These are phyloP conservation scores for Zaprionus africanus DNA, from an alignment of 1,140 invertebrate species.

Conservation along the genomic window DNA sequence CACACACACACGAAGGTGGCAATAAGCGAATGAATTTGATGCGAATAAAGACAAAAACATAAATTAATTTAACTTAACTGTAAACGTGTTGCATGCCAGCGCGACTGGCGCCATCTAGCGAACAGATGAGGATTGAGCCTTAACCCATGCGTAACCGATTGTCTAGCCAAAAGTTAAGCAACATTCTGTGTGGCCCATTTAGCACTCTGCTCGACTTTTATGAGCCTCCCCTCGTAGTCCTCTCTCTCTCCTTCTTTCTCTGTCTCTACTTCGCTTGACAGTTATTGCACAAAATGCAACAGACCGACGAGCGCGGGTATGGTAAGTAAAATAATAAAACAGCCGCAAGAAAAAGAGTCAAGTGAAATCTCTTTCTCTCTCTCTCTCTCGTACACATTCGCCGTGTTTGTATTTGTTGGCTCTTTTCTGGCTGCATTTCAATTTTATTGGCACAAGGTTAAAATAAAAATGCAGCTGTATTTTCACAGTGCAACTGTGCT, in stretches of 20 bases:
- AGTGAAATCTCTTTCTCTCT: slow-evolving; percentile 11
- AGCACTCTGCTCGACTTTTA: slow-evolving; percentile 14
- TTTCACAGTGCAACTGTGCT: slow-evolving; percentile 39
- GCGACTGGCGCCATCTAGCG: slow-evolving; percentile 51
- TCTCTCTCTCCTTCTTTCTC: background rate
- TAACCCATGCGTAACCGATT: slow-evolving; percentile 57
- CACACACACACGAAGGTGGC: slow-evolving; percentile 11
- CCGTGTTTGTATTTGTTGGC: slow-evolving; percentile 19
- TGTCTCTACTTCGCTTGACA: slow-evolving; percentile 17
- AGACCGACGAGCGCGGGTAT: slow-evolving; percentile 10
- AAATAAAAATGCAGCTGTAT: slow-evolving; percentile 20
- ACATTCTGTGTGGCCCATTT: slow-evolving; percentile 40
- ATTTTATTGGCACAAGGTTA: slow-evolving; percentile 75
- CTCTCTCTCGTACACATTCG: slow-evolving; percentile 20
- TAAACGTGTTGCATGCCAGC: slow-evolving; percentile 41
- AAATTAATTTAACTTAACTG: slow-evolving; percentile 42
- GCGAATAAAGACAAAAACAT: slow-evolving; percentile 1
- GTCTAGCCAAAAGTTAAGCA: slow-evolving; percentile 62
- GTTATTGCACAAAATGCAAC: slow-evolving; percentile 31
- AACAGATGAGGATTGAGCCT: background rate
- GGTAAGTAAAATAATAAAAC: slow-evolving; percentile 22
- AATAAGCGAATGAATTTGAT: background rate
- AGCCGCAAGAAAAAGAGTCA: slow-evolving; percentile 40
- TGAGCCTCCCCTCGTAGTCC: background rate
- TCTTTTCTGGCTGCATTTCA: slow-evolving; percentile 48